Base-by-base conservation (phyloP, 2,888 invertebrate species). In the Papilio elwesi region DNA sequence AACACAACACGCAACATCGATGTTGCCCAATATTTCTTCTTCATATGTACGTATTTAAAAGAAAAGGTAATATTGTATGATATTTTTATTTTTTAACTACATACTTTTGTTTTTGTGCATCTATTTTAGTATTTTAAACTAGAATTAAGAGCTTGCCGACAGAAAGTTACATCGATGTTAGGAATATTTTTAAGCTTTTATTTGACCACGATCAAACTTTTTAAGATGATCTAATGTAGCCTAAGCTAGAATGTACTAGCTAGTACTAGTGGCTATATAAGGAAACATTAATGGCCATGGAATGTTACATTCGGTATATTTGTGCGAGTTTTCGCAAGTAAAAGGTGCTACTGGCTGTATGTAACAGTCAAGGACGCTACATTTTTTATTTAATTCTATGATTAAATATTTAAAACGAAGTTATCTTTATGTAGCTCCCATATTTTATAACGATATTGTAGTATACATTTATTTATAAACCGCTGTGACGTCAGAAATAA, bases 341-440 rank as follows among this genome's bases (percentile, higher is more conserved):
- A 1, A 16, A 65, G 73, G 73, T 73, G 73, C 73, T 73, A 73
- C 51, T 43, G 69, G 57, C 73, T 73, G 73, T 57, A 16, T 51
- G 63, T 72, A 65, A 57, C 65, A 65, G 73, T 51, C 69, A 51
- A 59, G 64, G 69, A 73, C 69, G 73, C 73, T 66, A 69, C 65
- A 57, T 73, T 65, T 57, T 59, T 59, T 6, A 43, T 43, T 38
- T 8, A 55, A 68, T 43, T 36, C 1, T 68, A 68, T 57, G 12
- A 57, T 57, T 51, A 52, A 43, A 52, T 48, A 47, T 8, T 16
- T 0, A 1, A n/a, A 59, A 47, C 64, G 13, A 38, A 51, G 38
- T 64, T 57, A 48, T 49, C 26, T 38, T 68, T 57, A 26, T 26
- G 26, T 73, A 52, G 68, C 73, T 73, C 69, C 51, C 73, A 57